Percentiles rank a stretch among this genome's conserved stretches.
phyloP scores from a whole-genome alignment of 1,140 invertebrate genomes.

The Hermetia illucens region DNA sequence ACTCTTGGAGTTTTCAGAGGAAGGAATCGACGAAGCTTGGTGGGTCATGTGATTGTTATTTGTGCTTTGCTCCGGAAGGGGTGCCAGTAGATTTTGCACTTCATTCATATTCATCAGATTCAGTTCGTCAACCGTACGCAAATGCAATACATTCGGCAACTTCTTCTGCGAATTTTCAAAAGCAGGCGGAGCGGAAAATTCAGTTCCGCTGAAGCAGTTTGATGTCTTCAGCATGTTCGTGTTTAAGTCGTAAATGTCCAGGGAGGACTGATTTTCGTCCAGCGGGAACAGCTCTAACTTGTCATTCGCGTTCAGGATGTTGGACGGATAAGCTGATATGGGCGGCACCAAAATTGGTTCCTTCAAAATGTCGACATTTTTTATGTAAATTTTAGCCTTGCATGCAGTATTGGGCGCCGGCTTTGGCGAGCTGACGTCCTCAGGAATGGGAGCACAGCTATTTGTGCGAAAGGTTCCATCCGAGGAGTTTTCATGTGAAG shows the following conservation, averaged over 20 bases:
- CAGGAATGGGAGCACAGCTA: background rate
- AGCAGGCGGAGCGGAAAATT: too few species aligned
- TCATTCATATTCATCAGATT: slow-evolving; percentile 28
- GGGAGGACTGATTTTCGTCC: too few species aligned
- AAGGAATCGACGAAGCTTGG: too few species aligned
- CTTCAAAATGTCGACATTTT: slow-evolving; percentile 25
- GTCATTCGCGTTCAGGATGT: slow-evolving; percentile 1
- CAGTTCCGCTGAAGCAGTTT: too few species aligned
- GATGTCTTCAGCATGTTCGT: too few species aligned
- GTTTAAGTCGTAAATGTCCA: too few species aligned
- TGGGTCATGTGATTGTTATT: slow-evolving; percentile 71
- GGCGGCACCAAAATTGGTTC: slow-evolving; percentile 11
- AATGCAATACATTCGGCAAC: slow-evolving; percentile 16
- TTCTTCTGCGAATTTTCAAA: slow-evolving; percentile 10
- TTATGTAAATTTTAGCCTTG: slow-evolving; percentile 22
- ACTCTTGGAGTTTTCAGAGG: slow-evolving; percentile 3
- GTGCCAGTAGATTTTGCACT: slow-evolving; percentile 24
- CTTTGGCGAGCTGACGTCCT: background rate
- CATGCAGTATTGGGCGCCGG: slow-evolving; percentile 6
- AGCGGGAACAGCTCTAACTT: background rate
- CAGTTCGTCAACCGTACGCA: slow-evolving; percentile 27
- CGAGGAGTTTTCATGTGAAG: background rate
- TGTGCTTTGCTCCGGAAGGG: slow-evolving; percentile 72
- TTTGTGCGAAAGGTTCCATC: background rate
- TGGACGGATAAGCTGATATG: background rate